Conservation (phyloP, 2,888 invertebrate genomes). For the Ceratothoa steindachneri region DNA sequence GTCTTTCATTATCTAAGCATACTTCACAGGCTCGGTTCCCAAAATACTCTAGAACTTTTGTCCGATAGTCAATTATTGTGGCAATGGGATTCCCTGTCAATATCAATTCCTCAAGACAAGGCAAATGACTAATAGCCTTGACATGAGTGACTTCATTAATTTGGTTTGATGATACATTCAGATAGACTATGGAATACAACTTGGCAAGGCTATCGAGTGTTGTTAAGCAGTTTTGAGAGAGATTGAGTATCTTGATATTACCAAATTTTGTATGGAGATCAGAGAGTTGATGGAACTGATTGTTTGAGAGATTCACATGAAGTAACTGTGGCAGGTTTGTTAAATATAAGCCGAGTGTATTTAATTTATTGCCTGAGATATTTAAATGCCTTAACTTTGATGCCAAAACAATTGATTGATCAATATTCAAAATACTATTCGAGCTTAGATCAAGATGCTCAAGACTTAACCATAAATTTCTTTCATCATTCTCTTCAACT, state of each 20-base stretch:
- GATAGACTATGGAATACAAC: conserved; percentile 75
- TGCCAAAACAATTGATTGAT: conserved; percentile 72
- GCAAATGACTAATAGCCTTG: conserved; percentile 71
- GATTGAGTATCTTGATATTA: conserved; percentile 76
- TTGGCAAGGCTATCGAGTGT: conserved; percentile 70
- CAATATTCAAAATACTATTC: conserved; percentile 61
- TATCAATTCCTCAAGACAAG: conserved; percentile 79
- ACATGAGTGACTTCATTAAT: conserved; percentile 77
- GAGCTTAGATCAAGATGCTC: conserved; percentile 54
- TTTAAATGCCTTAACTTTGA: conserved; percentile 66
- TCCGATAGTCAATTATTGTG: conserved; percentile 78
- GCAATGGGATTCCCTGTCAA: conserved; percentile 87
- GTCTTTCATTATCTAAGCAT: conserved; percentile 79
- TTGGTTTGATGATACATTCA: conserved; percentile 82
- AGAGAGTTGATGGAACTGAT: conserved; percentile 67
- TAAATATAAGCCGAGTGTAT: conserved; percentile 65
- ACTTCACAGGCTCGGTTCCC: conserved; percentile 76
- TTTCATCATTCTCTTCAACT: conserved; percentile 49
- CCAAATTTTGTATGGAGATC: conserved; percentile 81
- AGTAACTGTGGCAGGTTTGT: conserved; percentile 72
- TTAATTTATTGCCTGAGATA: conserved; percentile 73
- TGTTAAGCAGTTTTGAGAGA: conserved; percentile 77
- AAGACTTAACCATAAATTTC: conserved; percentile 55
- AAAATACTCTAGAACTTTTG: conserved; percentile 82
- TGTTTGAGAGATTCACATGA: conserved; percentile 73